These are phyloP conservation scores for Notothenia rossii DNA, from an alignment of 2,113 vertebrate species.

Conservation along the genomic window DNA sequence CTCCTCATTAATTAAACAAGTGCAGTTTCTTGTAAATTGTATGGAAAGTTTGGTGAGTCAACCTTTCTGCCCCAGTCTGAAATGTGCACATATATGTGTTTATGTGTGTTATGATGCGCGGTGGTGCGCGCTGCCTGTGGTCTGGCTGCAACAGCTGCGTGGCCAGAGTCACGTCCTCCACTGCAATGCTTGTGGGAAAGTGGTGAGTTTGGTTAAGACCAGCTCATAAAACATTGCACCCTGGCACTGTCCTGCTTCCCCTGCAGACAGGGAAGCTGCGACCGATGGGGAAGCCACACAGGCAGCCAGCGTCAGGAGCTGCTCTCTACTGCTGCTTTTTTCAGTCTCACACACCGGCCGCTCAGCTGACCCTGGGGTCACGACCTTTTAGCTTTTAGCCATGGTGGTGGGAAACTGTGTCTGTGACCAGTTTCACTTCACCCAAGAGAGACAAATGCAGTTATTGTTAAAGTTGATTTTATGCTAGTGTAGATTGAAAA, in stretches of 20 bases:
- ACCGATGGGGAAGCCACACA: slow-evolving; percentile 82
- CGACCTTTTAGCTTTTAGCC: slow-evolving; percentile 63
- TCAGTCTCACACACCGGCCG: slow-evolving; percentile 53
- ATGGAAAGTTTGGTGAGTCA: slow-evolving; percentile 11
- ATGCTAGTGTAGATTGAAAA: not conserved
- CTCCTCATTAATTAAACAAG: slow-evolving; percentile 30
- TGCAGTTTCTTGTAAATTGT: slow-evolving; percentile 1
- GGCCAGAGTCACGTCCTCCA: slow-evolving; percentile 83
- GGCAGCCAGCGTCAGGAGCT: slow-evolving; percentile 57
- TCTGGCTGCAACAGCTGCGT: slow-evolving; percentile 75
- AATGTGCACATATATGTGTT: slow-evolving; percentile 12
- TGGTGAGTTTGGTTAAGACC: slow-evolving; percentile 79
- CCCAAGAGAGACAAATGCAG: slow-evolving; percentile 39
- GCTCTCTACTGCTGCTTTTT: slow-evolving; percentile 69
- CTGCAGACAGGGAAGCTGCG: slow-evolving; percentile 83
- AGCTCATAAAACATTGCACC: slow-evolving; percentile 81
- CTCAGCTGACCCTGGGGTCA: slow-evolving; percentile 80
- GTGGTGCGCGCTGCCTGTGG: slow-evolving; percentile 67
- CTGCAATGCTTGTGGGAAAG: slow-evolving; percentile 82
- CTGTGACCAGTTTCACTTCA: slow-evolving; percentile 84
- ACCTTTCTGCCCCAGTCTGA: slow-evolving; percentile 6
- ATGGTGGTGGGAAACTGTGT: slow-evolving; percentile 56
- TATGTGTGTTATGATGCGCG: slow-evolving; percentile 34
- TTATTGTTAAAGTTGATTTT: slow-evolving; percentile 9
- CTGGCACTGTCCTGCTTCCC: slow-evolving; percentile 85